Percentiles rank a stretch among this genome's conserved stretches.
Conservation (phyloP, 2,888 invertebrate genomes). For the Ptilodon capucinus region DNA sequence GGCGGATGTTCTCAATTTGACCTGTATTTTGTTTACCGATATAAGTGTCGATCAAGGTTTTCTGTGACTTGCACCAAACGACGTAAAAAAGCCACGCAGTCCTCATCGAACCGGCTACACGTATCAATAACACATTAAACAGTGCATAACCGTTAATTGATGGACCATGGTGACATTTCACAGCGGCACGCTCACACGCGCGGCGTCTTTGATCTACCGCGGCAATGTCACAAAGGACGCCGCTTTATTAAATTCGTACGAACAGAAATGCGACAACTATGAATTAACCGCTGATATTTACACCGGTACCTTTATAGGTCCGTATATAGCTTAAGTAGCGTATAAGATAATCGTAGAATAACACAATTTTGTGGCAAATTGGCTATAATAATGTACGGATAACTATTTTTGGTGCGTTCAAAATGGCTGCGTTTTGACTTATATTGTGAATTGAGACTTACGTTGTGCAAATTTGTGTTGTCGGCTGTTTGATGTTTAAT, state of each 20-base stretch:
- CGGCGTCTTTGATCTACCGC: constrained; percentile 65
- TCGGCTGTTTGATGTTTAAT: neutral
- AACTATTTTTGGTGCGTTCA: neutral
- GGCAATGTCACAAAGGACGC: constrained; percentile 67
- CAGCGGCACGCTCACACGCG: constrained; percentile 62
- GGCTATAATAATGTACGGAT: neutral
- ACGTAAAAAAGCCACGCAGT: neutral
- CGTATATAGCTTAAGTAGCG: constrained; percentile 32
- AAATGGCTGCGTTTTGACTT: neutral
- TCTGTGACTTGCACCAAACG: constrained; percentile 29
- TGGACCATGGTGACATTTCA: constrained; percentile 79
- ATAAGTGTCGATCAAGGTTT: no score
- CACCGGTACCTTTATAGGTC: constrained; percentile 29
- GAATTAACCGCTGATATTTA: constrained; percentile 54
- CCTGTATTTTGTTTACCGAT: no score
- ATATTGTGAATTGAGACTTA: neutral
- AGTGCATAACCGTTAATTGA: constrained; percentile 71
- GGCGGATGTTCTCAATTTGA: no score
- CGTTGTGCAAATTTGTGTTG: neutral
- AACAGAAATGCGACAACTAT: constrained; percentile 74
- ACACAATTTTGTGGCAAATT: constrained; percentile 7
- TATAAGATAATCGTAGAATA: constrained; percentile 29
- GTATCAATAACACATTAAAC: constrained; percentile 72
- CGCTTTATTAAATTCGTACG: constrained; percentile 79
- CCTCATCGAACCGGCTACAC: constrained; percentile 21